Base-by-base conservation (phyloP, 2,888 invertebrate genomes). In the Steromphala cineraria region DNA sequence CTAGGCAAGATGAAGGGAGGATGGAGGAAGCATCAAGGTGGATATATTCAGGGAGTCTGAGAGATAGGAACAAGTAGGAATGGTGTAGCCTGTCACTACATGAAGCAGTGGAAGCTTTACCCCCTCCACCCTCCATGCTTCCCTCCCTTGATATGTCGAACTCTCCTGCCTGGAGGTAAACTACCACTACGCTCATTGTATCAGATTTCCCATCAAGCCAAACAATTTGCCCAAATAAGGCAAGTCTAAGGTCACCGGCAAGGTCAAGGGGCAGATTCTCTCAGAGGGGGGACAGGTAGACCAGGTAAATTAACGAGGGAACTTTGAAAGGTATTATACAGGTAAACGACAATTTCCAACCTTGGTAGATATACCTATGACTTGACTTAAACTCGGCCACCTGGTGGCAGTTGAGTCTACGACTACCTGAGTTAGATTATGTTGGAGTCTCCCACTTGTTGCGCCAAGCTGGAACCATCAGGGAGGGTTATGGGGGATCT, bases 201-300 rank as follows among this genome's bases (percentile, higher is more conserved):
- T 62, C 62, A 62, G 62, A 62, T 62, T 62, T 62, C 62, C 28
- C 62, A 62, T 28, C 62, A 62, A 62, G 62, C 28, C 28, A 62
- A 28, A 62, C 62, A 62, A 62, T 62, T 62, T 62, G 62, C 62
- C 62, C 62, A 62, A 62, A 62, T 62, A 62, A 28, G 62, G 62
- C 28, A 62, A 62, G 15, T 62, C 28, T 62, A 62, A 62, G 62
- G 62, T 62, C 62, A 62, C 62, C 15, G 24, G 62, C 13, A 17
- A 28, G 62, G 62, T 62, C 62, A 62, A 62, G 62, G 28, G 62
- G 62, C 62, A 24, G 28, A 28, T 24, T 17, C 62, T 62, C n/a
- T 62, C 62, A 15, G 62, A 28, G 28, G 28, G 62, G 62, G 46
- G 46, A 46, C 46, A 46, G 46, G 62, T 62, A 28, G 62, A 24